phyloP scores from a whole-genome alignment of 1,140 invertebrate genomes.

The Schmidtea mediterranea region DNA sequence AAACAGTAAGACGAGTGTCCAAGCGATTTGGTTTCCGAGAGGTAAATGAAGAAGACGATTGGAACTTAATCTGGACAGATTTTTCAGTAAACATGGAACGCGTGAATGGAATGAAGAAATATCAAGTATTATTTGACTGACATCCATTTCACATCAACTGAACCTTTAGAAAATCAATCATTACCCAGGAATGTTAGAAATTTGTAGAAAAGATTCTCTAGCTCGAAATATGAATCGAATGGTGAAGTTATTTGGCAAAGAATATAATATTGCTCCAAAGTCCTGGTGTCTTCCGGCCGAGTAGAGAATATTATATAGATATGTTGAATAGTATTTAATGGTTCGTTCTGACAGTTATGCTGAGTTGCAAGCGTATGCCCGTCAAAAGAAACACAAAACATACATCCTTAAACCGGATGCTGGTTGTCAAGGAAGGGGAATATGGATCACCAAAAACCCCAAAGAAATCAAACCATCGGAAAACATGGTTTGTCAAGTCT shows the following conservation, averaged over 20 bases:
- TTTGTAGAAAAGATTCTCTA: slow-evolving; percentile 55
- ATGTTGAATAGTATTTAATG: neutral
- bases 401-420: slow-evolving; percentile 63
- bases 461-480: slow-evolving; percentile 48
- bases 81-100: slow-evolving; percentile 47
- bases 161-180: slow-evolving; percentile 49
- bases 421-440: slow-evolving; percentile 56
- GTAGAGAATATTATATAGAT: slow-evolving; percentile 24
- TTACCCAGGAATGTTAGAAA: slow-evolving; percentile 67
- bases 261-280: slow-evolving; percentile 65
- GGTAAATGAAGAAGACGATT: slow-evolving; percentile 43
- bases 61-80: slow-evolving; percentile 69
- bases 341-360: slow-evolving; percentile 15
- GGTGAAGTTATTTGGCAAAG: slow-evolving; percentile 51
- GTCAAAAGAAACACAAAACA: slow-evolving; percentile 37
- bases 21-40: slow-evolving; percentile 46
- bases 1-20: slow-evolving; percentile 30
- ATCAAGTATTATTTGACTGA: slow-evolving; percentile 28
- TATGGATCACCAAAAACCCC: slow-evolving; percentile 48
- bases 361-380: slow-evolving; percentile 21
- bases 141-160: neutral
- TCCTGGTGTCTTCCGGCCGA: slow-evolving; percentile 75
- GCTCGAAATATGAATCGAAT: slow-evolving; percentile 57
- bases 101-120: slow-evolving; percentile 61
- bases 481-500: slow-evolving; percentile 53